Evolutionary conservation across 2,888 invertebrate species (phyloP), one percentile per base, ranked within the genome.

Genomic region (Stratiomys singularior): DNA sequence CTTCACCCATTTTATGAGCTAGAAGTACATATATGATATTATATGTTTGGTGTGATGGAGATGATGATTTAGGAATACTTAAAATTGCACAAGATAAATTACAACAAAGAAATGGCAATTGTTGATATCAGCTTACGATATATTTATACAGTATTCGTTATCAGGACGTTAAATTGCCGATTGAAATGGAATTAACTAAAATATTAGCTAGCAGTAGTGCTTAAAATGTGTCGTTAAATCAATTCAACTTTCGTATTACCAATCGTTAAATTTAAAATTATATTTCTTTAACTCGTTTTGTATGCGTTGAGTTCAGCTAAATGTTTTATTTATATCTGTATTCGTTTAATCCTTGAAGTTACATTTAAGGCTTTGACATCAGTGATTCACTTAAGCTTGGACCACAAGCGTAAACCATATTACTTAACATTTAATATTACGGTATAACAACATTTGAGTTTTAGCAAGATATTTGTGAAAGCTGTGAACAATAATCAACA

Each of bases 1-100:
- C 88, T 89, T 89, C 89, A 89, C 89, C 89, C 89, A 88, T 77
- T 64, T 77, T 56, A 11, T n/a, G 66, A 67, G 69, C 69, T 69
- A 46, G 69, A 69, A 69, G 69, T 69, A 69, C 46, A 67, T 52
- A 52, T 18, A 60, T 13, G 18, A 60, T 23, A 25, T 60, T 60
- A 60, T 23, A 60, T 25, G 15, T n/a, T 9, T 52, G 4, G 52
- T 13, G 52, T 52, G 52, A 52, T 60, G 60, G 23, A 11, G 25
- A 60, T 60, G 60, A 60, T 52, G 52, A 52, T 52, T 25, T 23
- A 60, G 15, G 25, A 60, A 60, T 25, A 60, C 60, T 60, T 3
- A 60, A 60, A 60, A 60, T 18, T 13, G 11, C 23, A 60, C 60
- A 60, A 18, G 52, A 52, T 52, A 37, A 37, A 9, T 5, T 37